Evolutionary conservation across 2,888 invertebrate species (phyloP).

Genomic region (Polydesmus complanatus): DNA sequence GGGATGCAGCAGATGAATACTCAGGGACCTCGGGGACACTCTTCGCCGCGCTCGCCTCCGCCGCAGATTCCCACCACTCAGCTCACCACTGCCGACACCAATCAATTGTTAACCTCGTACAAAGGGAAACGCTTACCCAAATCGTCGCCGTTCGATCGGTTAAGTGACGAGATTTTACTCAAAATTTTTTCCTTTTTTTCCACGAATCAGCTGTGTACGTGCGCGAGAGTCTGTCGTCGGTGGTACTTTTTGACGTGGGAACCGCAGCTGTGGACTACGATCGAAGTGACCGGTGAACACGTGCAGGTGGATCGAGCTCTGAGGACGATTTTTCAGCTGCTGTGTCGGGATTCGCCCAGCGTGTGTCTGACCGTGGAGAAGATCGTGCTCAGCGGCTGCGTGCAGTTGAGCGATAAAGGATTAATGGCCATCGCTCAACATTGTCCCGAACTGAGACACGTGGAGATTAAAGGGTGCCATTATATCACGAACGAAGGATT

Average conservation of each 20-base stretch:
- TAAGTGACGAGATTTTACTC: slow-evolving; percentile 52
- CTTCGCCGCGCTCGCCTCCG: slow-evolving; percentile 15
- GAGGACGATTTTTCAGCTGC: slow-evolving; percentile 42
- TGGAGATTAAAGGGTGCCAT: slow-evolving; percentile 60
- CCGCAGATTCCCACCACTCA: slow-evolving; percentile 17
- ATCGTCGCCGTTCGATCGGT: slow-evolving; percentile 39
- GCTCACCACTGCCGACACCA: slow-evolving; percentile 22
- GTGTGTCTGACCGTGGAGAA: slow-evolving; percentile 52
- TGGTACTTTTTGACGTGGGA: slow-evolving; percentile 67
- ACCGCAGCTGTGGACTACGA: slow-evolving; percentile 56
- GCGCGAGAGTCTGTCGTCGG: slow-evolving; percentile 58
- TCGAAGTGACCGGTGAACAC: slow-evolving; percentile 46
- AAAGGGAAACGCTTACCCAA: slow-evolving; percentile 24
- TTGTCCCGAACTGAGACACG: slow-evolving; percentile 65
- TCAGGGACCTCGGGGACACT: too few species aligned
- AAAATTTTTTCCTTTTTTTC: slow-evolving; percentile 55
- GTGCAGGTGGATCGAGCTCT: slow-evolving; percentile 50
- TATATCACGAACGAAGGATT: slow-evolving; percentile 61
- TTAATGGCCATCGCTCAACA: slow-evolving; percentile 57
- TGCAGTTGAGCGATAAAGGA: slow-evolving; percentile 60
- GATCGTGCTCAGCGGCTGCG: slow-evolving; percentile 51
- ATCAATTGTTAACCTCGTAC: slow-evolving; percentile 27
- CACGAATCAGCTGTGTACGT: slow-evolving; percentile 55
- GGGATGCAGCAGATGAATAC: too few species aligned
- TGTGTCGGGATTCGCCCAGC: slow-evolving; percentile 51